A percentile compares a stretch with the other conserved stretches of the same genome.
Evolutionary conservation across 2,797 vertebrate species (phyloP).

Genomic region (Novumbra hubbsi): DNA sequence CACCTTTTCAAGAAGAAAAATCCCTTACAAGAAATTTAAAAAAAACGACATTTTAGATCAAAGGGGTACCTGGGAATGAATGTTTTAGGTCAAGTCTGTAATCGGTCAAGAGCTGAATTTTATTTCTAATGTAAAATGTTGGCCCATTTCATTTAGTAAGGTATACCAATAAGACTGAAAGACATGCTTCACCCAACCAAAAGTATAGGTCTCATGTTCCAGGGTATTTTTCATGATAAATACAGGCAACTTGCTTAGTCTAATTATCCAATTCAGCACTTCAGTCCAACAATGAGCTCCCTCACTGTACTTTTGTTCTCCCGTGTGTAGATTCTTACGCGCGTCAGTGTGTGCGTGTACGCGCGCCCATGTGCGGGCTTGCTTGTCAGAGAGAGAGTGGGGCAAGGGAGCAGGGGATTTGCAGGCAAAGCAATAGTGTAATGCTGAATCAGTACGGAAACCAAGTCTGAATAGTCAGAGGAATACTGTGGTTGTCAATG

Average conservation of each 20-base stretch:
- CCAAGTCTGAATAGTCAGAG: constrained; percentile 29
- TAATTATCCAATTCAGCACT: neutral
- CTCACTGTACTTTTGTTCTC: neutral
- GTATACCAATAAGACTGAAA: too few species aligned
- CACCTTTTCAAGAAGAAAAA: too few species aligned
- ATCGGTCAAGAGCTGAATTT: too few species aligned
- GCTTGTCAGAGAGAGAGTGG: neutral
- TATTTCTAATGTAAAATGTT: too few species aligned
- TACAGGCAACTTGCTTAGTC: neutral
- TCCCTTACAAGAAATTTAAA: too few species aligned
- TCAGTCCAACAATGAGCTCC: neutral
- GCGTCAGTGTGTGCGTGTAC: constrained; percentile 8
- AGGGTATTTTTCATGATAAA: too few species aligned
- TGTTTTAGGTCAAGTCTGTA: too few species aligned
- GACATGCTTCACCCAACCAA: too few species aligned
- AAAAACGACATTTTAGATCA: too few species aligned
- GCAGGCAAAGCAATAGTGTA: constrained; percentile 20
- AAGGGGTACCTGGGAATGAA: too few species aligned
- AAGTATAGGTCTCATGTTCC: too few species aligned
- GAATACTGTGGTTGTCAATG: constrained; percentile 42
- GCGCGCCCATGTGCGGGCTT: neutral
- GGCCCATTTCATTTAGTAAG: too few species aligned
- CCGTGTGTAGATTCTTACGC: constrained; percentile 13
- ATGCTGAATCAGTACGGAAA: constrained; percentile 48
- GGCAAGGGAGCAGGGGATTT: neutral